Conservation (phyloP, 2,888 invertebrate species). For the Therioaphis trifolii region DNA sequence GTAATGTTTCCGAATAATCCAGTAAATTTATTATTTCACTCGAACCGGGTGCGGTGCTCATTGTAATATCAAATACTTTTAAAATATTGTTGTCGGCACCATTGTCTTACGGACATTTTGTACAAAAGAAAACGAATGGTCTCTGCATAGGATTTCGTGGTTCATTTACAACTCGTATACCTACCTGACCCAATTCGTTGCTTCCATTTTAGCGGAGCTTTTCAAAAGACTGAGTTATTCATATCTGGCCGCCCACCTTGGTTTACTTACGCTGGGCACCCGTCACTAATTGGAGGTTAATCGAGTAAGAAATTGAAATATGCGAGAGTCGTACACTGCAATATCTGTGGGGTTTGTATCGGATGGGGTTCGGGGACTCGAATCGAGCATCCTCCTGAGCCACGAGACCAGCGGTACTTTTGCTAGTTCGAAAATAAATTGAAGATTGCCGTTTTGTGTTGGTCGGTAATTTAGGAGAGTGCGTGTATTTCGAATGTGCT, state of each 20-base stretch:
- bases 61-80: slow-evolving; percentile 24
- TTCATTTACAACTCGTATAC: slow-evolving; percentile 25
- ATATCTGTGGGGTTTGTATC: too few relatives aligned
- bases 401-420: too few relatives aligned
- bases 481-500: too few relatives aligned
- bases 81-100: slow-evolving; percentile 21
- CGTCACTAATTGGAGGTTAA: slow-evolving; percentile 39
- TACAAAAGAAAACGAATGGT: slow-evolving; percentile 45
- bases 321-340: not conserved
- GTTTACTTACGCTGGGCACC: not conserved
- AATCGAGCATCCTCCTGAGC: too few relatives aligned
- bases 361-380: too few relatives aligned
- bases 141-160: slow-evolving; percentile 9
- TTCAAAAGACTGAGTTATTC: slow-evolving; percentile 45
- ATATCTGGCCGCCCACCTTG: slow-evolving; percentile 3
- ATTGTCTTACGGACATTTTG: slow-evolving; percentile 33
- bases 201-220: slow-evolving; percentile 14
- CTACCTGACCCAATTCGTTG: slow-evolving; percentile 27
- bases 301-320: slow-evolving; percentile 44
- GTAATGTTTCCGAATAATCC: not conserved
- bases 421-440: too few relatives aligned
- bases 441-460: too few relatives aligned
- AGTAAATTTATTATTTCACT: not conserved
- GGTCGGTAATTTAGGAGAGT: too few relatives aligned
- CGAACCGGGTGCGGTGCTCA: not conserved